Conservation (phyloP, 2,113 vertebrate genomes). For the Pseudorectes ferrugineus region DNA sequence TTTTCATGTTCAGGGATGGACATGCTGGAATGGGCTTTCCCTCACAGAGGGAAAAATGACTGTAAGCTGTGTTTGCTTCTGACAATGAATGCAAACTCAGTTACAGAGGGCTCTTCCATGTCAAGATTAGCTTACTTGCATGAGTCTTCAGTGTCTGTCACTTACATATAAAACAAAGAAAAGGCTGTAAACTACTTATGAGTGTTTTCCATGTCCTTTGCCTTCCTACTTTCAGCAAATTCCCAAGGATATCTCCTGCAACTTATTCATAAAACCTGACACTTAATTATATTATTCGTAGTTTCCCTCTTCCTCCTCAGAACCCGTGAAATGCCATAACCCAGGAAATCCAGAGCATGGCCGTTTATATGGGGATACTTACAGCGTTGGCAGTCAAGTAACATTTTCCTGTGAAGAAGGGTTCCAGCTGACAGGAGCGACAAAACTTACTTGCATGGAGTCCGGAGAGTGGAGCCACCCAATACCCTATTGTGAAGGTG, state of each 20-base stretch:
- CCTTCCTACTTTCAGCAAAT: not conserved
- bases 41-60: not conserved
- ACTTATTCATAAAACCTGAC: not conserved
- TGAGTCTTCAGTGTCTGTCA: not conserved
- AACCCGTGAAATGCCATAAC: constrained; percentile 84
- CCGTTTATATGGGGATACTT: constrained; percentile 72
- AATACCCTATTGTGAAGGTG: constrained; percentile 86
- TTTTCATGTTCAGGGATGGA: not conserved
- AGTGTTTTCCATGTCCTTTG: not conserved
- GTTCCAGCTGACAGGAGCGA: constrained; percentile 76
- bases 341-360: constrained; percentile 84
- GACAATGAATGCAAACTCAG: not conserved
- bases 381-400: constrained; percentile 80
- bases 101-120: not conserved
- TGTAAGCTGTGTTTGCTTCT: not conserved
- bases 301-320: constrained; percentile 68
- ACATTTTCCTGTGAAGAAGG: constrained; percentile 83
- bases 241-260: not conserved
- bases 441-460: constrained; percentile 77
- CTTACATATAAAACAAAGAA: not conserved
- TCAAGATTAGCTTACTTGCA: not conserved
- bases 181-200: not conserved
- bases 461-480: constrained; percentile 80
- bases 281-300: not conserved
- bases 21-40: not conserved